phyloP scores from a whole-genome alignment of 2,113 vertebrate species.

The Hirundichthys speculiger region DNA sequence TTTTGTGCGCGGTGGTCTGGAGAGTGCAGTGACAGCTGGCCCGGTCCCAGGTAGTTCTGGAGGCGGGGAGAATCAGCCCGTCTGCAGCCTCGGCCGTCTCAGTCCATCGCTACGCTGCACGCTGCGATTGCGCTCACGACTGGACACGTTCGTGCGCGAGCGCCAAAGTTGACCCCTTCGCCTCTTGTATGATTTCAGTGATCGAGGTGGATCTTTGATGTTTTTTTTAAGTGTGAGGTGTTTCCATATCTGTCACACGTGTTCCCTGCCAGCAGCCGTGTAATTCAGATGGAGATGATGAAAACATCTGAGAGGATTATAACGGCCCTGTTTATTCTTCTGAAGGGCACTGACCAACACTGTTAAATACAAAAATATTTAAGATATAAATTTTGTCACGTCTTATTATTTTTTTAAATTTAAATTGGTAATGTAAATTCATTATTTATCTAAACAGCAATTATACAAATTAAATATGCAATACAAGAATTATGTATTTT shows the following conservation, averaged over 20 bases:
- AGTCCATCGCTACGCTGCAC: conserved; percentile 29
- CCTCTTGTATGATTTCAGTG: background rate
- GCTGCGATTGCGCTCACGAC: conserved; percentile 33
- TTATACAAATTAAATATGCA: too few species aligned
- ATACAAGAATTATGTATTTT: too few species aligned
- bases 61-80: conserved; percentile 62
- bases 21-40: conserved; percentile 75
- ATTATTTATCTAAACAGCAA: too few species aligned
- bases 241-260: conserved; percentile 19
- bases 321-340: too few species aligned
- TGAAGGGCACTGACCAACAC: too few species aligned
- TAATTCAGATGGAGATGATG: too few species aligned
- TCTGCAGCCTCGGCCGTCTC: conserved; percentile 56
- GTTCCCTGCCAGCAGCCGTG: too few species aligned
- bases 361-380: too few species aligned
- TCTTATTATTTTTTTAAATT: too few species aligned
- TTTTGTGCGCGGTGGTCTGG: conserved; percentile 51
- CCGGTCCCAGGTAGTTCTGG: conserved; percentile 74
- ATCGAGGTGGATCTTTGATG: background rate
- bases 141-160: conserved; percentile 16
- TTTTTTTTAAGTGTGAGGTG: background rate
- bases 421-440: too few species aligned
- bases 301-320: too few species aligned
- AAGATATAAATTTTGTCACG: too few species aligned
- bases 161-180: conserved; percentile 15